Evolutionary conservation across 2,797 vertebrate species (phyloP), one percentile per base, ranked within the genome.

Genomic region (Sebastes taczanowskii): DNA sequence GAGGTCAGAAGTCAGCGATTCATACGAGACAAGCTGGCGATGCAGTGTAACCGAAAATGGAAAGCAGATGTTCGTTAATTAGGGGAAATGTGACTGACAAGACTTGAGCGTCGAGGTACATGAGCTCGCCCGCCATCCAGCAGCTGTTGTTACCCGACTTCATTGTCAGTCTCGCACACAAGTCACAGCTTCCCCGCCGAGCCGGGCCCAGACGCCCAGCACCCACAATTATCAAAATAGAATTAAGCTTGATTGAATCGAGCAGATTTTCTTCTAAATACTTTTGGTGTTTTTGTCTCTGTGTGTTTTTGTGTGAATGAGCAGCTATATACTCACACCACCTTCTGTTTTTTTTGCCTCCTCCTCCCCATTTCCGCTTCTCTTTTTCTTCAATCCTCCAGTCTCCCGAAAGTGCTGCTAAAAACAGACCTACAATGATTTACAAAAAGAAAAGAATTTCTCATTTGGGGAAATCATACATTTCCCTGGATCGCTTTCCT

Each of bases 51-150:
- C 97, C 94, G 96, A 96, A 97, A 97, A 96, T 97, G 95, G 96
- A 97, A 97, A 98, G 97, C 98, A 99, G 98, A 99, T 99, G 98
- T 99, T 99, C 96, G 94, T 97, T 99, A 99, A 99, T 99, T 99
- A 99, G 97, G 96, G 97, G 95, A 98, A 97, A 98, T 96, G 97
- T 98, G 98, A 98, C 96, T 99, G 98, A 99, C 98, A 99, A 98
- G 97, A 97, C 96, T 96, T 93, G 97, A 97, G 97, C 97, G 96
- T 96, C 94, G 94, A 93, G 87, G 95, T 96, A 97, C 97, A 97
- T 94, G 94, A 95, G 97, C 96, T 96, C 80, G 94, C 94, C 89
- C 96, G 96, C 95, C 97, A 96, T 97, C 89, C 94, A 97, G 97
- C 98, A 98, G 98, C 97, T 99, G 98, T 97, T 96, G 96, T 95